Percentiles rank a stretch among this genome's conserved stretches.
phyloP scores from a whole-genome alignment of 2,113 vertebrate species.

The Podiceps cristatus region DNA sequence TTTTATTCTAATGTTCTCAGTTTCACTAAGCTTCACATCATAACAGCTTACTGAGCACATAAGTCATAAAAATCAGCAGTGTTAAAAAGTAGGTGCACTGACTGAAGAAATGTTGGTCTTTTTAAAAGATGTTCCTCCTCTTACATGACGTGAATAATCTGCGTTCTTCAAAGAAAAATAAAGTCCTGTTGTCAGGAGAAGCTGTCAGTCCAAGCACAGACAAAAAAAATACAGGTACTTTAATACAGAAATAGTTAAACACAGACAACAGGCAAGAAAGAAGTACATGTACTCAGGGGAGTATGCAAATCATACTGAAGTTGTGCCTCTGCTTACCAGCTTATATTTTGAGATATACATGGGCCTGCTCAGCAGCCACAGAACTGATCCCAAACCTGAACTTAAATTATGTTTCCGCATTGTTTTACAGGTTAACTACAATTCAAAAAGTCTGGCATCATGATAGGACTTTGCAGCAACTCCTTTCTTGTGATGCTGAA shows the following conservation, averaged over 20 bases:
- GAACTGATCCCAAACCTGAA: neutral
- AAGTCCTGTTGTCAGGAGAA: neutral
- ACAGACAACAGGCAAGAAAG: neutral
- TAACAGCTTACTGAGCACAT: neutral
- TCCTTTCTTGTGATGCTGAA: neutral
- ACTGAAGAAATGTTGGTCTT: neutral
- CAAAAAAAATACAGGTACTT: neutral
- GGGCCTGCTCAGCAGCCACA: neutral
- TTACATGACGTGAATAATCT: neutral
- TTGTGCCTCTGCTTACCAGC: neutral
- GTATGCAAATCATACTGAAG: neutral
- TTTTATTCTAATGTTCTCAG: neutral
- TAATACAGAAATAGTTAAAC: neutral
- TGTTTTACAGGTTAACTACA: neutral
- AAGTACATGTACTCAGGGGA: neutral
- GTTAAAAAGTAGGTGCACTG: neutral
- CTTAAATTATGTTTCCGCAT: neutral
- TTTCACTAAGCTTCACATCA: neutral
- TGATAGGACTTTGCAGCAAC: neutral
- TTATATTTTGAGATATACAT: neutral
- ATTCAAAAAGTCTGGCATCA: neutral
- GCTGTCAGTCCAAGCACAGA: neutral
- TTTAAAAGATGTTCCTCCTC: neutral
- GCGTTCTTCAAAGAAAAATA: neutral
- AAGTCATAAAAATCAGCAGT: neutral